Evolutionary conservation across 1,140 invertebrate genomes (phyloP), one percentile per base, ranked within the genome.

Genomic region (Drosophila ficusphila): DNA sequence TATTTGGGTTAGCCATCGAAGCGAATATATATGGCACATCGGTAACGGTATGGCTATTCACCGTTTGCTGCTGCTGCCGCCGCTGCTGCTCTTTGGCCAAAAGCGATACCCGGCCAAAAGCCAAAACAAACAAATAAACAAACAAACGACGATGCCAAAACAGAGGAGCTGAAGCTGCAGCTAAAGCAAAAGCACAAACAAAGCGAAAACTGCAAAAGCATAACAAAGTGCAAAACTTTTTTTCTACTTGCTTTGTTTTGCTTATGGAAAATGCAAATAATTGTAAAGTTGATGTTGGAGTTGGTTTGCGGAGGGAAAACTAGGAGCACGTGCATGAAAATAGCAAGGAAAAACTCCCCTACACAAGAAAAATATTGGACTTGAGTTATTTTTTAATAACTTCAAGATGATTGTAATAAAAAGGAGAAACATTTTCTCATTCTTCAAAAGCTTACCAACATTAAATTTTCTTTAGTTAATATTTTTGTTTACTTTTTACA

Each of bases 1-100:
- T 88, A 81, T 86, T 88, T 86, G 82, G 81, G 82, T 86, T 86
- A 88, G 62, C 82, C 82, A 88, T 78, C 73, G 81, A 76, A 54
- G 69, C 78, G 25, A 2, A 57, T 57, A 27, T 46, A 86, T 70
- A 65, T 68, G 53, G 75, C 27, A 23, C 16, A 52, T 53, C 34
- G 72, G 61, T 86, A 86, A 86, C 77, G 81, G 82, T 54, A 58
- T 49, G 48, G 8, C 29, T 81, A 81, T 34, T 53, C 61, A 64
- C 23, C 52, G 69, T 64, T 64, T 14, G 42, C 7, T 16, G 16
- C 14, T 38, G 11, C 11, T 31, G 29, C 29, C 9, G 27, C 27
- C 9, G 27, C 27, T 48, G 39, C n/a, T 19, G 9, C 39, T 42
- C n/a, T 60, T 48, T 57, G 68, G 46, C 69, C n/a, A 72, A 72